These are phyloP conservation scores for Meloidogyne exigua DNA, from an alignment of 1,140 invertebrate species.

Conservation along the genomic window DNA sequence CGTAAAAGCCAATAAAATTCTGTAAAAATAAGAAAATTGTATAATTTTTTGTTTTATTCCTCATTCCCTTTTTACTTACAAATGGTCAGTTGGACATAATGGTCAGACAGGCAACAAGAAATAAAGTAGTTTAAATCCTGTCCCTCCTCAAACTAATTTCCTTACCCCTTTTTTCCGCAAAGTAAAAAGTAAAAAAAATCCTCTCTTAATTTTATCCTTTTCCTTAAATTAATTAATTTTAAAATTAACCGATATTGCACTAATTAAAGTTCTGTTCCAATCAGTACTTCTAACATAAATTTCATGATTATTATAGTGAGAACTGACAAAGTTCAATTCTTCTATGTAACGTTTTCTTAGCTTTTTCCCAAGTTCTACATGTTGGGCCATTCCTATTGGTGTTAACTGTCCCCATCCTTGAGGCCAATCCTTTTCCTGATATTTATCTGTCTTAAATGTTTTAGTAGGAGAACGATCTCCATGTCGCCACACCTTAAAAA, in stretches of 20 bases:
- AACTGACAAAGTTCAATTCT: conserved; percentile 21
- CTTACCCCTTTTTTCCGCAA: no score
- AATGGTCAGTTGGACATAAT: no score
- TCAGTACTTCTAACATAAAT: conserved; percentile 37
- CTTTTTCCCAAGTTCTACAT: conserved; percentile 26
- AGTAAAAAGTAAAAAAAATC: no score
- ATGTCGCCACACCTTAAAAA: conserved; percentile 37
- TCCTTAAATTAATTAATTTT: not conserved
- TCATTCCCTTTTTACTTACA: not conserved
- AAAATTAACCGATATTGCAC: conserved; percentile 33
- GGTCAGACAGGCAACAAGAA: no score
- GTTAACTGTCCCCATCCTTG: conserved; percentile 40
- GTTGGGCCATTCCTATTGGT: conserved; percentile 28
- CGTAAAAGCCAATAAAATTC: conserved; percentile 43
- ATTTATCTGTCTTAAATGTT: conserved; percentile 32
- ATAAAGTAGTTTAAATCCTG: no score
- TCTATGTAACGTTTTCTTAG: conserved; percentile 29
- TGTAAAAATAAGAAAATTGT: not conserved
- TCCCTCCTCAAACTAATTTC: no score
- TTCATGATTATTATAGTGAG: conserved; percentile 37
- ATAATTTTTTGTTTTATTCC: no score
- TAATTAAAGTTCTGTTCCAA: conserved; percentile 36
- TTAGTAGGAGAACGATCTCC: conserved; percentile 37
- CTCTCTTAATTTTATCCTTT: no score
- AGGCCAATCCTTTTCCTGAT: conserved; percentile 35